Conservation (phyloP, 2,888 invertebrate genomes). For the Saturnia pavonia region DNA sequence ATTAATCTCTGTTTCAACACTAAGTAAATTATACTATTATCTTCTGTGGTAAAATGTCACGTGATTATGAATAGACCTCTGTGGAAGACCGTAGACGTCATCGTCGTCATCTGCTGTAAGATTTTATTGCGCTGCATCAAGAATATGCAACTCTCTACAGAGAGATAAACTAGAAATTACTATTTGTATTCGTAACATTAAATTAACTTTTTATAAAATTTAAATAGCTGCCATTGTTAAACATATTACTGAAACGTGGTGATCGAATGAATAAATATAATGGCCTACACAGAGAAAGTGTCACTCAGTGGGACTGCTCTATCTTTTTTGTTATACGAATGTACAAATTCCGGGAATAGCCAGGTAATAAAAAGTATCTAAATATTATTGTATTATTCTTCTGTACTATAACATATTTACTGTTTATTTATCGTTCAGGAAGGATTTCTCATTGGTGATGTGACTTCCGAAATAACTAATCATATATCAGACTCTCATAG, state of each 20-base stretch:
- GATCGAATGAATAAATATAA: slow-evolving; percentile 26
- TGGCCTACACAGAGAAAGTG: slow-evolving; percentile 76
- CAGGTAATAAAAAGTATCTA: slow-evolving; percentile 66
- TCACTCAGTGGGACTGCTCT: slow-evolving; percentile 84
- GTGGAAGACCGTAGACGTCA: slow-evolving; percentile 9
- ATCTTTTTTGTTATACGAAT: slow-evolving; percentile 86
- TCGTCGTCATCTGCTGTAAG: slow-evolving; percentile 11
- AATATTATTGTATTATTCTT: slow-evolving; percentile 5
- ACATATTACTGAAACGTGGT: background rate
- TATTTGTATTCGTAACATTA: background rate
- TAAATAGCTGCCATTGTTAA: background rate
- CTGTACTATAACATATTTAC: slow-evolving; percentile 15
- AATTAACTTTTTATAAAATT: background rate
- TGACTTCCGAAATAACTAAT: slow-evolving; percentile 83
- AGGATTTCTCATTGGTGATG: slow-evolving; percentile 85
- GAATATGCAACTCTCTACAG: too few relatives aligned
- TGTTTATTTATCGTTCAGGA: slow-evolving; percentile 50
- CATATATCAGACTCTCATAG: slow-evolving; percentile 86
- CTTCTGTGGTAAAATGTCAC: too few relatives aligned
- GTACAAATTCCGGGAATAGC: slow-evolving; percentile 81
- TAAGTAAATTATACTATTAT: too few relatives aligned
- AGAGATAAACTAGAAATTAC: slow-evolving; percentile 6
- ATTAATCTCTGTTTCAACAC: too few relatives aligned
- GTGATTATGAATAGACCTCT: background rate
- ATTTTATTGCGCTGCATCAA: background rate